Conservation (phyloP, 2,888 invertebrate genomes). For the Drosophila mimetica region DNA sequence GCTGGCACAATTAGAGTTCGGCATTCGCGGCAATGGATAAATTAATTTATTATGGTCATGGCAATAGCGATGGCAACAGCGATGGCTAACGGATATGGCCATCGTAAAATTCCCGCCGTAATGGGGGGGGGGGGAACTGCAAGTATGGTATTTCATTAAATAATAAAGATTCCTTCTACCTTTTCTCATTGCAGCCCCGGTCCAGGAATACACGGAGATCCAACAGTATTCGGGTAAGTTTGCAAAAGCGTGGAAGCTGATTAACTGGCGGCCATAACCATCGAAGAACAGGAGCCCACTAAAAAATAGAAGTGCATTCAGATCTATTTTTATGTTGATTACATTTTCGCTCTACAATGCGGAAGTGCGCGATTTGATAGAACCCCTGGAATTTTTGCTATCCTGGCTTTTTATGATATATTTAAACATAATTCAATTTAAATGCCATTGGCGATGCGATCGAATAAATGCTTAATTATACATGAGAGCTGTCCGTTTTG, state of each 20-base stretch:
- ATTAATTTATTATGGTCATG: conserved; percentile 75
- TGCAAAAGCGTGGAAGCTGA: conserved; percentile 5
- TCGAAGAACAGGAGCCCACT: conserved; percentile 12
- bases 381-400: neutral
- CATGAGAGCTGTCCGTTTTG: neutral
- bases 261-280: conserved; percentile 14
- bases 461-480: conserved; percentile 15
- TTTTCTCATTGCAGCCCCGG: conserved; percentile 87
- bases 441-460: neutral
- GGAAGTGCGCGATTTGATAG: conserved; percentile 20
- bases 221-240: conserved; percentile 87
- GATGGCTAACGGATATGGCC: conserved; percentile 69
- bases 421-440: neutral
- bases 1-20: conserved; percentile 67
- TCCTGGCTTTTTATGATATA: neutral
- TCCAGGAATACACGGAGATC: conserved; percentile 87
- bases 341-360: conserved; percentile 15
- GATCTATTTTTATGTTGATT: conserved; percentile 33
- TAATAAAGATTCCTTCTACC: conserved; percentile 56
- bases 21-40: conserved; percentile 67
- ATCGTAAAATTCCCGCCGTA: conserved; percentile 58
- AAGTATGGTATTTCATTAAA: conserved; percentile 34
- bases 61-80: conserved; percentile 57
- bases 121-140: conserved; percentile 33
- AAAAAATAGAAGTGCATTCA: conserved; percentile 41